These are phyloP conservation scores for Trematomus bernacchii DNA, from an alignment of 2,797 vertebrate species.

Conservation along the genomic window DNA sequence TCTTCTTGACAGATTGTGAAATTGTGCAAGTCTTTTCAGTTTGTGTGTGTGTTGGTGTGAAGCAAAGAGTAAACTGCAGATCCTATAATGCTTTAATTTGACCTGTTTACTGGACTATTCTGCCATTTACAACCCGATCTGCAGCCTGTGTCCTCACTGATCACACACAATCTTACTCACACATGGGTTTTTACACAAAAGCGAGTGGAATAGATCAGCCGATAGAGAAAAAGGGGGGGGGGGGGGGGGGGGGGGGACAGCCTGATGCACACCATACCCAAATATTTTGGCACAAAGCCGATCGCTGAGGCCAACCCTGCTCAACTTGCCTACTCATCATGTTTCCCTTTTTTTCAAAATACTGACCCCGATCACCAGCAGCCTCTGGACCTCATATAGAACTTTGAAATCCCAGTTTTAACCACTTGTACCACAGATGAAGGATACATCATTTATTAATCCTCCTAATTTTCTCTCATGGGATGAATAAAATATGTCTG, in stretches of 20 bases:
- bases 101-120: slow-evolving; percentile 53
- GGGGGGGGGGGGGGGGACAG: slow-evolving; percentile 15
- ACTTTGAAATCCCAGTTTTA: slow-evolving; percentile 4
- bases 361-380: background rate
- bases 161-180: slow-evolving; percentile 35
- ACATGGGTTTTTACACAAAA: slow-evolving; percentile 52
- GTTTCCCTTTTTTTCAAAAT: slow-evolving; percentile 28
- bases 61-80: slow-evolving; percentile 1
- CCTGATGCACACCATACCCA: slow-evolving; percentile 62
- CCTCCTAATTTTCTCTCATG: no score
- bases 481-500: no score
- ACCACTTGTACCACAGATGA: background rate
- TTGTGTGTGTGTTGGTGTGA: slow-evolving; percentile 16
- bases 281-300: slow-evolving; percentile 62
- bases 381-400: background rate
- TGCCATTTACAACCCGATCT: slow-evolving; percentile 32
- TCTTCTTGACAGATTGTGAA: slow-evolving; percentile 42
- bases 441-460: no score
- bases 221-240: slow-evolving; percentile 8
- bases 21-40: slow-evolving; percentile 27
- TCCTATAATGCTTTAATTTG: slow-evolving; percentile 31
- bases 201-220: slow-evolving; percentile 43
- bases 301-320: slow-evolving; percentile 44
- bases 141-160: slow-evolving; percentile 29
- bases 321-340: slow-evolving; percentile 69